Conservation (phyloP, 2,797 vertebrate species). For the Galagoides demidoff region DNA sequence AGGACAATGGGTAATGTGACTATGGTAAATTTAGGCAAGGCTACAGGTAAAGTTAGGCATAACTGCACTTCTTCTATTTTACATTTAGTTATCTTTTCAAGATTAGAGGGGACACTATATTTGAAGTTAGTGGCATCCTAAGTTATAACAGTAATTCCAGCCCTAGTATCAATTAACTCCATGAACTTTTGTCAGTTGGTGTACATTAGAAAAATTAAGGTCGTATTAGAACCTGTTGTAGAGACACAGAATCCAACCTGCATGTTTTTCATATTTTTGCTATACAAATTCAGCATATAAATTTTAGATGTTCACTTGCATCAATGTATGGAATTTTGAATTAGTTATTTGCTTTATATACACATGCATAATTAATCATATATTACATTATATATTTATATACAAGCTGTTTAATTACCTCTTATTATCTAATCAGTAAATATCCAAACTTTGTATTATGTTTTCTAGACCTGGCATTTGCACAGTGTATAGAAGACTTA, state of each 20-base stretch:
- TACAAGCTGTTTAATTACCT: neutral
- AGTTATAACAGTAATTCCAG: neutral
- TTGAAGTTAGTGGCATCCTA: neutral
- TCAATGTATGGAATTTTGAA: too few relatives aligned
- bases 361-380: neutral
- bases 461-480: too few relatives aligned
- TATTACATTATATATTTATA: neutral
- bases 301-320: neutral
- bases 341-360: neutral
- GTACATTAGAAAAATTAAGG: too few relatives aligned
- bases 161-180: neutral
- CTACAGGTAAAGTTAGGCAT: neutral
- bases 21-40: neutral
- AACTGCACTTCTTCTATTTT: neutral
- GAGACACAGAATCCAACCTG: neutral
- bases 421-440: neutral
- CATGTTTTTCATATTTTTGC: neutral
- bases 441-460: too few relatives aligned
- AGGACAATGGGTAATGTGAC: neutral
- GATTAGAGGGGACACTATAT: neutral
- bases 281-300: neutral
- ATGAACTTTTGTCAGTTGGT: too few relatives aligned
- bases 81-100: neutral
- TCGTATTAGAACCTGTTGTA: neutral
- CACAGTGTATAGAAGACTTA: too few relatives aligned